Conservation (phyloP, 64 coral and sea anemone genomes). For the Porites lutea region DNA sequence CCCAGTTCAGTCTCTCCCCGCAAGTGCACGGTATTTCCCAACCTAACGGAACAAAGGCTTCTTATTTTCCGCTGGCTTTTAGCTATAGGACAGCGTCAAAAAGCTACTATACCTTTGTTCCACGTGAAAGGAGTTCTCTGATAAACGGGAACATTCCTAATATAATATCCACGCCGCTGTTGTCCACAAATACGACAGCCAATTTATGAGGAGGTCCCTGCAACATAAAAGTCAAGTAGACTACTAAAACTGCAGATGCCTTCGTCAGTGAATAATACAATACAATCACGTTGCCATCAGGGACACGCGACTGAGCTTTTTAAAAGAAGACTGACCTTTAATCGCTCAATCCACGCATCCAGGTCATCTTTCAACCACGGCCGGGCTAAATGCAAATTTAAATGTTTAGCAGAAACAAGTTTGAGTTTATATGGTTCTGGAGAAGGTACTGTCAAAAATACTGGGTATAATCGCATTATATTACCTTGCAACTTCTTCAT, state of each 20-base stretch:
- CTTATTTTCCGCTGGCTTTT: too few species aligned
- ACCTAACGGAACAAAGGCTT: too few species aligned
- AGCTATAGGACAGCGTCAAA: too few species aligned
- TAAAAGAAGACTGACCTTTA: slow-evolving; percentile 58
- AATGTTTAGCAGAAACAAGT: neutral
- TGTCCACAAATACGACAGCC: slow-evolving; percentile 95
- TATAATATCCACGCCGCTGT: slow-evolving; percentile 96
- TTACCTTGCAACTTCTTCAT: slow-evolving; percentile 74
- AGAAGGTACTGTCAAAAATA: too few species aligned
- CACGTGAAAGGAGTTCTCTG: slow-evolving; percentile 90
- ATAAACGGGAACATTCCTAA: slow-evolving; percentile 98
- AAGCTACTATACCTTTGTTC: slow-evolving; percentile 68
- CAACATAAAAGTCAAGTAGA: neutral
- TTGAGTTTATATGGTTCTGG: too few species aligned
- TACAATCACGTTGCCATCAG: too few species aligned
- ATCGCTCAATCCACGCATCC: slow-evolving; percentile 82
- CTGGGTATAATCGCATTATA: neutral
- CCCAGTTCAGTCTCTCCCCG: too few species aligned
- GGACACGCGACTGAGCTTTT: neutral
- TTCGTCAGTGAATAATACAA: too few species aligned
- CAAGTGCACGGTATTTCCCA: too few species aligned
- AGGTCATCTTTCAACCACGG: slow-evolving; percentile 93
- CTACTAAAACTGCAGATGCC: too few species aligned
- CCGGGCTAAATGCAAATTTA: slow-evolving; percentile 51
- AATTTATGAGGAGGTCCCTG: slow-evolving; percentile 79